Evolutionary conservation across 37 sponge, comb jelly and placozoan species (phyloP), one percentile per base, ranked within the genome.

Genomic region (Beroe ovata): DNA sequence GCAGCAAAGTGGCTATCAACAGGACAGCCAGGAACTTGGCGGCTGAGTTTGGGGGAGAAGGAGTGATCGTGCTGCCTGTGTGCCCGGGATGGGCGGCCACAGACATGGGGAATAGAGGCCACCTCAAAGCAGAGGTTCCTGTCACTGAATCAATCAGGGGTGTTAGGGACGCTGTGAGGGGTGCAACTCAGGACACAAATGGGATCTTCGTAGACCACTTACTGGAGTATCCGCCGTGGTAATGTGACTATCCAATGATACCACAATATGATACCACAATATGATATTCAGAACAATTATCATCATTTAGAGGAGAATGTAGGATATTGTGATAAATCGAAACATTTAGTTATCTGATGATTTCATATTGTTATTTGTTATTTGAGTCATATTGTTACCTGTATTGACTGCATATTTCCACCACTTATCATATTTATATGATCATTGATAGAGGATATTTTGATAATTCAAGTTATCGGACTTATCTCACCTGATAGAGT

Each of bases 81-180:
- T 77, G 84, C 21, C 84, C 84, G 22, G 84, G 84, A 25, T 77
- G 84, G 84, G 84, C 84, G 1, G 84, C 84, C 23, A 77, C 84
- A 3, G 84, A 77, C 54, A 77, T 77, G 84, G 84, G 84, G 3
- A 77, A 39, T 54, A 77, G 84, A 77, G 84, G 84, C 8, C 41
- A 77, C 26, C 84, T 77, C 18, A 77, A 77, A n/a, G 84, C 84
- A 3, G 84, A 77, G 23, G 84, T 77, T 2, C 84, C 84, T 21
- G 84, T 77, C 54, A 54, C 41, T 3, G 84, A 77, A 54, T 42
- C 54, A 42, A 77, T 77, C 41, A 18, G 25, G 84, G 84, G 84
- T 8, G 84, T 77, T 25, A 77, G 84, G 38, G 84, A 77, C 16
- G 84, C 84, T 23, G 33, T 77, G 4, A 77, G 84, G 54, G 38